phyloP scores from a whole-genome alignment of 2,797 vertebrate species.

The Enteromius unitaeniatus region DNA sequence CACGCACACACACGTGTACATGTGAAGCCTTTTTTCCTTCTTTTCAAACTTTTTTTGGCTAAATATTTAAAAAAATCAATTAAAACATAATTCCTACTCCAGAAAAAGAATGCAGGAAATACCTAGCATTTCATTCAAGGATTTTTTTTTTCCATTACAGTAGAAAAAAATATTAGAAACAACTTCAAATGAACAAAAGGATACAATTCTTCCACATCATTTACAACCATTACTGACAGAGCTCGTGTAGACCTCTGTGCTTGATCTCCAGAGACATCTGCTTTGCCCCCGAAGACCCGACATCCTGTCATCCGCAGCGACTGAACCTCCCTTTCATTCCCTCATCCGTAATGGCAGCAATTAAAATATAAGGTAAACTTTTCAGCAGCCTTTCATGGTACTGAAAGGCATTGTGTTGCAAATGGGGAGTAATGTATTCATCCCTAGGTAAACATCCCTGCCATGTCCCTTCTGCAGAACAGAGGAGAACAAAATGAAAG shows the following conservation, averaged over 20 bases:
- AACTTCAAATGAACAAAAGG: conserved; percentile 31
- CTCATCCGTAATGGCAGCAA: conserved; percentile 76
- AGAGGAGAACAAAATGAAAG: conserved; percentile 81
- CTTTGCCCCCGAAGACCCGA: conserved; percentile 61
- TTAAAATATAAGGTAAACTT: conserved; percentile 79
- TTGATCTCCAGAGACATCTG: conserved; percentile 66
- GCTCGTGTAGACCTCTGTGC: conserved; percentile 53
- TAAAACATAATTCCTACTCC: not conserved
- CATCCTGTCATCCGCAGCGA: conserved; percentile 56
- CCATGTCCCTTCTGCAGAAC: conserved; percentile 82
- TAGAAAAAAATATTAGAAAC: conserved; percentile 31
- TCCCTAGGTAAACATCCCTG: conserved; percentile 83
- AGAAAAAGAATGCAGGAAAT: not conserved
- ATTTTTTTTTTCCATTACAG: conserved; percentile 24
- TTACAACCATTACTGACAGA: conserved; percentile 52
- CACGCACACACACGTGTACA: too few relatives aligned
- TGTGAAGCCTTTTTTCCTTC: not conserved
- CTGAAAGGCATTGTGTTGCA: conserved; percentile 77
- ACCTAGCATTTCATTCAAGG: not conserved
- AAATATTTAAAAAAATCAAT: not conserved
- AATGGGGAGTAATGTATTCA: conserved; percentile 83
- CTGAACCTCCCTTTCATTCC: conserved; percentile 65
- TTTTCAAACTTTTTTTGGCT: not conserved
- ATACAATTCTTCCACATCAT: conserved; percentile 36
- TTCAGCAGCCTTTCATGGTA: conserved; percentile 70